These are phyloP conservation scores for Nasua narica DNA, from an alignment of 2,797 vertebrate genomes.

Conservation along the genomic window DNA sequence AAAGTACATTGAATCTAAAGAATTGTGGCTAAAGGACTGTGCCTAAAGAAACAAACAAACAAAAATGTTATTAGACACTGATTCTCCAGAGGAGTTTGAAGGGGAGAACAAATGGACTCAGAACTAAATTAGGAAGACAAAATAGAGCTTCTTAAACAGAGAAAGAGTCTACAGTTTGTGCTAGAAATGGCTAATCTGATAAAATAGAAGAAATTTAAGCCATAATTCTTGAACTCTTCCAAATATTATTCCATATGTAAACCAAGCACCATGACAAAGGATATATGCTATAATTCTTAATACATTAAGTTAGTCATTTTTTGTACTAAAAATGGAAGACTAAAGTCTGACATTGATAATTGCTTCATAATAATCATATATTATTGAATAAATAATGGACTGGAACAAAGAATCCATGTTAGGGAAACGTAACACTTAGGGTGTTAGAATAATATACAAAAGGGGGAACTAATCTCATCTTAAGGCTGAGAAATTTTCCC, in stretches of 20 bases:
- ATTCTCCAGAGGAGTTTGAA: neutral
- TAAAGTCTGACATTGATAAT: neutral
- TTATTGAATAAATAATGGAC: neutral
- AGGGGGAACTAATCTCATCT: neutral
- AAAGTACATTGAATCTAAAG: neutral
- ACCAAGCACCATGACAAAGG: neutral
- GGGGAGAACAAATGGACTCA: neutral
- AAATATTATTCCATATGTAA: neutral
- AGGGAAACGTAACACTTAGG: neutral
- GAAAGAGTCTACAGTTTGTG: neutral
- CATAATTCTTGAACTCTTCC: neutral
- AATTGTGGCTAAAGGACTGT: neutral
- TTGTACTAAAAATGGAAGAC: neutral
- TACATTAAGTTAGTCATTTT: neutral
- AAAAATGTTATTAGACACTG: neutral
- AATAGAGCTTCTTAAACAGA: neutral
- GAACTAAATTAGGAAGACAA: neutral
- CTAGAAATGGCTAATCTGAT: neutral
- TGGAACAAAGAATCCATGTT: neutral
- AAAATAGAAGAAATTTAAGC: neutral
- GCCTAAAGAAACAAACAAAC: neutral
- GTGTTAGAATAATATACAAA: neutral
- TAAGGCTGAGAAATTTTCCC: neutral
- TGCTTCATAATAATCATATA: neutral
- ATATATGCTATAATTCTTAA: neutral